Evolutionary conservation across 2,113 vertebrate genomes (phyloP).

Genomic region (Rhabdomys dilectus): DNA sequence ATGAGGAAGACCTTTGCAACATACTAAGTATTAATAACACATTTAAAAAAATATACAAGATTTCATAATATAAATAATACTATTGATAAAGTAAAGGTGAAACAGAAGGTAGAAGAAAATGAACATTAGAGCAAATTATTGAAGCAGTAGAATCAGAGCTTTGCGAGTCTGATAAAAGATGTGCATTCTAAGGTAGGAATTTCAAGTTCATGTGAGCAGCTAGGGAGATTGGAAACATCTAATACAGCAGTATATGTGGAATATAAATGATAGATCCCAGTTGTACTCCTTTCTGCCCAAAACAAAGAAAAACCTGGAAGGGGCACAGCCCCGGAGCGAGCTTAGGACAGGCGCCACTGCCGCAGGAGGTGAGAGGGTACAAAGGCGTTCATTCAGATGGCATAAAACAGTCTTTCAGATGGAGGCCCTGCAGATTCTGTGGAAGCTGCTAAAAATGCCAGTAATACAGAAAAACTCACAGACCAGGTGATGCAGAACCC

Average conservation of each 20-base stretch:
- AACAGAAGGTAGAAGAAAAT: background rate
- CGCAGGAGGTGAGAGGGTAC: too few relatives aligned
- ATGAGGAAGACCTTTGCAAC: background rate
- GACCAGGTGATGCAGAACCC: conserved; percentile 92
- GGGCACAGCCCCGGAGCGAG: too few relatives aligned
- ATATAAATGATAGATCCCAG: background rate
- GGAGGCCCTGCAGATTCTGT: too few relatives aligned
- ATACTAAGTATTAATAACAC: background rate
- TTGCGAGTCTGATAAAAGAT: background rate
- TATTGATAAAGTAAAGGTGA: background rate
- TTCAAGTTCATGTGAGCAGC: background rate
- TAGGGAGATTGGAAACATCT: background rate
- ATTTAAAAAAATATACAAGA: background rate
- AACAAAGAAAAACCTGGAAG: background rate
- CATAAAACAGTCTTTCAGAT: too few relatives aligned
- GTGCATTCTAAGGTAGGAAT: background rate
- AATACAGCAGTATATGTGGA: background rate
- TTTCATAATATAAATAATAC: background rate
- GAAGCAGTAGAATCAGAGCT: background rate
- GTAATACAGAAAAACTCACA: conserved; percentile 86
- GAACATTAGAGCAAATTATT: background rate
- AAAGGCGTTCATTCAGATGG: too few relatives aligned
- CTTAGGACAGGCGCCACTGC: too few relatives aligned
- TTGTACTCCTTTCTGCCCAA: background rate
- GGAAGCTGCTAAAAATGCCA: too few relatives aligned